Base-by-base conservation (phyloP, 2,113 vertebrate species). In the Bubalus kerabau region DNA sequence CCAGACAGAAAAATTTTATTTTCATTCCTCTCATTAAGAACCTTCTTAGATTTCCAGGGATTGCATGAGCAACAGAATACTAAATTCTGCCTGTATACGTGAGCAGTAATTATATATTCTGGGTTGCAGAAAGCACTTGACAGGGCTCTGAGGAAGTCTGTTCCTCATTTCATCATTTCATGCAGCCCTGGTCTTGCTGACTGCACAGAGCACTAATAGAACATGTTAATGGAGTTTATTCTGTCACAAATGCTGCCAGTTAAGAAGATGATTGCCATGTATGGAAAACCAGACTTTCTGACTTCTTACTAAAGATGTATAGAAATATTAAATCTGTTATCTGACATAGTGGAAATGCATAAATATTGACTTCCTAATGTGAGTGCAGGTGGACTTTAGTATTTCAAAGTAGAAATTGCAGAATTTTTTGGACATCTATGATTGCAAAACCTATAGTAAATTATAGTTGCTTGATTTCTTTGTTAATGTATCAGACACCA, bases 151-250 rank as follows among this genome's bases (percentile, higher is more conserved):
- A 98, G 98, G 98, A 98, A 98, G 94, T 96, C 98, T 98, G 98
- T 98, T 99, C 98, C 98, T 98, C 98, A 98, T 99, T 99, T 98
- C 98, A 98, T 99, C 98, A 97, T 97, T 98, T 98, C 98, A 91
- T 98, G 98, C 98, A 98, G 98, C 98, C 97, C 78, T 98, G 98
- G 98, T 99, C 97, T 98, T 98, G 98, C 98, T 99, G 98, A 98
- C 98, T 99, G 98, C 67, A 2, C 98, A 98, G 97, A 98, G 98
- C 95, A 97, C 97, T 99, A 99, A 99, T 99, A 99, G 98, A 98
- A 99, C 98, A 98, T 99, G 98, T 98, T 99, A 99, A 99, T 99
- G 98, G 98, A 98, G 98, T 99, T 99, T 99, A 98, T 99, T 99
- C 98, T 99, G 98, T 98, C 98, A 98, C 98, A 98, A 99, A 98